These are phyloP conservation scores for Xerus rutilus DNA, from an alignment of 2,797 vertebrate species.

Conservation along the genomic window DNA sequence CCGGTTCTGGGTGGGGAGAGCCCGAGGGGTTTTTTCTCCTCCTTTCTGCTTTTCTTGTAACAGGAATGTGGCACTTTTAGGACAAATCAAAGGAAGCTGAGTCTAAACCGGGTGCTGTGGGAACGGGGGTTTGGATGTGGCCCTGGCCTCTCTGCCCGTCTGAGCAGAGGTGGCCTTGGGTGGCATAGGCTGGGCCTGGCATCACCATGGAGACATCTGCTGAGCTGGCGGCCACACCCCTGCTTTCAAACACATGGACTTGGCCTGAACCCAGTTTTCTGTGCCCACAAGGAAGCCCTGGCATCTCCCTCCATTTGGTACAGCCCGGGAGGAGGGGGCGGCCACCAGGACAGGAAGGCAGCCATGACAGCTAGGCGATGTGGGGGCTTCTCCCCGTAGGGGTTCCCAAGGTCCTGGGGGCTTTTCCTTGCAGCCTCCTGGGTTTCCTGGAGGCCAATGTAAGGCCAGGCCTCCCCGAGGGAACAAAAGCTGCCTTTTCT, in stretches of 20 bases:
- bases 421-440: neutral
- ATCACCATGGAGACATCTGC: neutral
- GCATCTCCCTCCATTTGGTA: fast-evolving
- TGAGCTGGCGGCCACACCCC: neutral
- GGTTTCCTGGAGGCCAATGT: neutral
- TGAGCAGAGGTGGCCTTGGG: neutral
- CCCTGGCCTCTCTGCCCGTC: neutral
- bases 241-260: neutral
- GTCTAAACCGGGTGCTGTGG: neutral
- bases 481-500: neutral
- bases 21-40: neutral
- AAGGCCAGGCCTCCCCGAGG: neutral
- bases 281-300: fast-evolving
- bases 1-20: neutral
- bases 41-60: neutral
- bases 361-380: neutral
- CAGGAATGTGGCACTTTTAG: neutral
- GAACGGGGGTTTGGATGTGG: neutral
- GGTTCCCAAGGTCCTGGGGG: neutral
- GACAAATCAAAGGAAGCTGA: conserved; percentile 15
- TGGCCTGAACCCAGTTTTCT: neutral
- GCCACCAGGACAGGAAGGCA: fast-evolving
- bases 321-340: fast-evolving
- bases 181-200: neutral
- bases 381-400: too few species aligned